Evolutionary conservation across 2,888 invertebrate species (phyloP), one percentile per base, ranked within the genome.

Genomic region (Criorhina ranunculi): DNA sequence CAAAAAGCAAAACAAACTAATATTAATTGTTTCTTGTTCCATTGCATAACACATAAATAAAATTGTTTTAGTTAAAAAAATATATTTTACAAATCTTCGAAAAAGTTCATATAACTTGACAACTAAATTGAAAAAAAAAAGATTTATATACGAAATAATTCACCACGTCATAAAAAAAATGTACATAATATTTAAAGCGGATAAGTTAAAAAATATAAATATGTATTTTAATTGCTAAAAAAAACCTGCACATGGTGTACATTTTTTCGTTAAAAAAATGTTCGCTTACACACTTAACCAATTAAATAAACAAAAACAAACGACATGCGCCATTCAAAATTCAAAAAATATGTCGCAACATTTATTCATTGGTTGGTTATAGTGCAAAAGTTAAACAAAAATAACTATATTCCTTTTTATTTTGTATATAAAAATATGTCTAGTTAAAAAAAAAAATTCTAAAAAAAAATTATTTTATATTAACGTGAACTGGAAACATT

Each of bases 241-340:
- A 67, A 76, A 76, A 37, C 44, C 49, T 70, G 75, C 73, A 69
- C 67, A 85, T 86, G 69, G 53, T 79, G 64, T 53, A 46, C 15
- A 69, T 51, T 76, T 55, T 44, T 1, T 55, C 59, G 59, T 59
- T 55, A 69, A 49, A 9, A n/a, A 8, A 44, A 35, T 49, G 29
- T 73, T 64, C 51, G 17, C 5, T 60, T 72, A 67, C 64, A 77
- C 76, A 79, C 69, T 64, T 44, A 72, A 69, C 57, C 70, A 76
- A 70, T 49, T 12, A 67, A 60, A 60, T 53, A 46, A 49, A 19
- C 8, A 72, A 37, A 73, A 83, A 73, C 11, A 70, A 51, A 77
- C 51, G 42, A 57, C 86, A 86, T 86, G 81, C 86, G 86, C 72
- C 86, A 86, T 86, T 86, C 86, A 86, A 86, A 86, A 86, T 77